Conservation (phyloP, 2,797 vertebrate species). For the Acestrorhynchus altus region DNA sequence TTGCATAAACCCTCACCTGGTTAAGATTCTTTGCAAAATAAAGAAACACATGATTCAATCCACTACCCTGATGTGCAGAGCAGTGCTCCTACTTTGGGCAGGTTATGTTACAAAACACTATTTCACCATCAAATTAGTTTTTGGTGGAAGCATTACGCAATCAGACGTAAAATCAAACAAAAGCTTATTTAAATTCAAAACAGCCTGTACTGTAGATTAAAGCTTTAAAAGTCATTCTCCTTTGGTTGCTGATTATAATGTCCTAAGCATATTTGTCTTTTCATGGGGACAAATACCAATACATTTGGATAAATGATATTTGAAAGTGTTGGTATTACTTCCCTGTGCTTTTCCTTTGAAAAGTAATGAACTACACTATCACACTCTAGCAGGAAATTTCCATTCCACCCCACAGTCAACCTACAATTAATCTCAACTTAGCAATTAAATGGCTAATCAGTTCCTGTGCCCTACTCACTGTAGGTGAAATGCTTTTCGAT, state of each 20-base stretch:
- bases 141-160: conserved; percentile 48
- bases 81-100: not conserved
- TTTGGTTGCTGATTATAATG: conserved; percentile 52
- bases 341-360: not conserved
- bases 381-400: conserved; percentile 16
- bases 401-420: conserved; percentile 25
- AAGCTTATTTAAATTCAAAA: conserved; percentile 47
- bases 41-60: not conserved
- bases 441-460: conserved; percentile 53
- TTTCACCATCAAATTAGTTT: conserved; percentile 37
- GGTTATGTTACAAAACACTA: conserved; percentile 26
- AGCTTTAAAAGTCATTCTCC: conserved; percentile 50
- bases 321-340: conserved; percentile 27
- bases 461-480: conserved; percentile 31
- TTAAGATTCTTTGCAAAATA: not conserved
- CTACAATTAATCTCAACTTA: conserved; percentile 44
- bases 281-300: conserved; percentile 30
- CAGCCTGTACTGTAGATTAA: conserved; percentile 45
- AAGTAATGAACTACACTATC: conserved; percentile 37
- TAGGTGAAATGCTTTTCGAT: conserved; percentile 42
- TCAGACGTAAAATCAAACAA: conserved; percentile 50
- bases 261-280: conserved; percentile 49
- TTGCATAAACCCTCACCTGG: not conserved
- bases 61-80: not conserved
- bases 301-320: conserved; percentile 35